Base-by-base conservation (phyloP, 2,888 invertebrate species). In the Candidula unifasciata region DNA sequence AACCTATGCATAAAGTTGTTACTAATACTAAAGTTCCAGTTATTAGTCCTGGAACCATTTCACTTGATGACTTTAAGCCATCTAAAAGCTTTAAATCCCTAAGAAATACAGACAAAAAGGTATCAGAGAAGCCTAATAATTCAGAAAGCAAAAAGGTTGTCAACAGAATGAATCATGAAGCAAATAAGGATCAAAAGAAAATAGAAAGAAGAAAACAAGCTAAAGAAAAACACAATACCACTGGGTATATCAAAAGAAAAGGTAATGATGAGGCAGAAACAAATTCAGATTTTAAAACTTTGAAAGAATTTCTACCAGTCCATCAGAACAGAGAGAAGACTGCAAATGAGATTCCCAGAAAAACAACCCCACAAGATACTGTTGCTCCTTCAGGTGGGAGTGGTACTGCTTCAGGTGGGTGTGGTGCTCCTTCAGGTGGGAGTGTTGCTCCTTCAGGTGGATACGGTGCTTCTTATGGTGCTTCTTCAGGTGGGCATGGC, bases 31-130 rank as follows among this genome's bases (percentile, higher is more conserved):
- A 74, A 3, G 54, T 54, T 24, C 54, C 13, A 54, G 54, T 33
- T 3, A 57, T 35, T 27, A 83, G 83, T 66, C 83, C 83, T 69
- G 83, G 78, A 54, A 78, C 69, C 33, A 24, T 57, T 27, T 83
- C 83, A 18, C 35, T 78, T 52, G 83, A 83, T 44, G 83, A 83
- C n/a, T 83, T 83, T 24, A 83, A 83, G 54, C 76, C 66, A 35
- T 57, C 83, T 6, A 82, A 64, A 74, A 73, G 30, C 33, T 82
- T 60, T 21, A 33, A 44, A 27, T 66, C 79, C 21, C n/a, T 66
- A 37, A 78, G 64, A 78, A 52, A 44, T 44, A 2, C 44, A 3
- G 44, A 10, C 27, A 37, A 44, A 66, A 79, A 79, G 16, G 54
- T 54, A n/a, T 2, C 30, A 18, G 74, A 30, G 54, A 74, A 54